Evolutionary conservation across 2,888 invertebrate species (phyloP), one percentile per base, ranked within the genome.

Genomic region (Melieria picta): DNA sequence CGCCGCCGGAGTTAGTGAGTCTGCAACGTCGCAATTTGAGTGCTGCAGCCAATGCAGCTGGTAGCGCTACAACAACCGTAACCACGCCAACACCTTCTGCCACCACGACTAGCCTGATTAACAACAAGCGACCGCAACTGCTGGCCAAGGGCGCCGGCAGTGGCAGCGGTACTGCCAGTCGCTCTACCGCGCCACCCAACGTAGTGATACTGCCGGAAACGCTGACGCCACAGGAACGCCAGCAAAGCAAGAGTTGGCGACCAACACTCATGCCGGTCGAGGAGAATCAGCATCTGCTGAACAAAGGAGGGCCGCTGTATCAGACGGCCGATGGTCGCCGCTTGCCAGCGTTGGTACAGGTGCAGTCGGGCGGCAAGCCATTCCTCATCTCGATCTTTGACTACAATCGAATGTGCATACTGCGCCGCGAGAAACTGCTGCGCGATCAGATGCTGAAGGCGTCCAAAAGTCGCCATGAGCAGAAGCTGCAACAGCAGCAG

Each of bases 361-460:
- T 93, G 1, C 91, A 92, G 82, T 92, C 93, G 0, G 91, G 93
- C 0, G 93, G 93, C n/a, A 92, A 92, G 80, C 91, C 93, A 0
- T 93, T 92, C 85, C 93, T 93, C 83, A 91, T 94, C 79, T 93
- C 93, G 4, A 89, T 94, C 50, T 91, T 92, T 65, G 94, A 94
- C 80, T 93, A 93, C 86, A 93, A 93, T 85, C 92, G 93, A 76
- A 93, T 93, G 93, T 93, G 92, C 84, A 89, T 92, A 70, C 89
- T 93, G 84, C 88, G 92, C 6, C 88, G 91, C 1, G 92, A 92
- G 82, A 90, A 91, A 75, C 86, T 92, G 3, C 89, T 91, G 79
- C 90, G 90, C 48, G 88, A 91, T 46, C 89, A 90, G 67, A 90
- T 90, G 81, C 76, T 81, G 7, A 82, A 81, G 60, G 80, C 82